Percentiles rank a stretch among this genome's conserved stretches.
Conservation (phyloP, 2,113 vertebrate species). For the Uria lomvia region DNA sequence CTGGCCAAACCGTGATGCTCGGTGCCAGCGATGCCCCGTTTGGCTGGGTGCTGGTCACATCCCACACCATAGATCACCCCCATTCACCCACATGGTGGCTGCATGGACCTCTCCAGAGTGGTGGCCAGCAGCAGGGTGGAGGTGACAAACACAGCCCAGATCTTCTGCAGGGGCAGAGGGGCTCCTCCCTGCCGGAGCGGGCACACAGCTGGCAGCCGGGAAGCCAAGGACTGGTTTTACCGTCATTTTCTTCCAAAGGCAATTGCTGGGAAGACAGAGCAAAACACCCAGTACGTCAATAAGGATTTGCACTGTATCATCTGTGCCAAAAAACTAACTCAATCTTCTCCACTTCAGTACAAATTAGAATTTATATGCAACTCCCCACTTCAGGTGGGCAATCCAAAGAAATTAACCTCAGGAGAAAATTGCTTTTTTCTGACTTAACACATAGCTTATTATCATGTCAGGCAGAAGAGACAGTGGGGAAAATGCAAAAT, state of each 20-base stretch:
- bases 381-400: constrained; percentile 50
- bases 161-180: neutral
- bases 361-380: constrained; percentile 57
- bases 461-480: constrained; percentile 55
- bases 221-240: neutral
- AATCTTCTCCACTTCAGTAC: constrained; percentile 36
- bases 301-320: constrained; percentile 31
- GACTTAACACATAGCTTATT: constrained; percentile 55
- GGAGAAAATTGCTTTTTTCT: constrained; percentile 66
- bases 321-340: constrained; percentile 1
- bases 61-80: neutral
- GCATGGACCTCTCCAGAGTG: neutral
- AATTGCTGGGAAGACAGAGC: neutral
- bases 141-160: neutral
- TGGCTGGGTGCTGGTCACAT: neutral
- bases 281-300: neutral
- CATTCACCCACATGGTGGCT: neutral
- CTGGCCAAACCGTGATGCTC: neutral
- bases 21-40: neutral
- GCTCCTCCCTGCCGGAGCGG: neutral
- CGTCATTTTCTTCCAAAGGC: neutral
- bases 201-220: neutral
- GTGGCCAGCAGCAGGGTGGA: neutral
- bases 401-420: constrained; percentile 50
- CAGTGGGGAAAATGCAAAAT: constrained; percentile 46